A percentile compares a stretch with the other conserved stretches of the same genome.
These are phyloP conservation scores for Hemitrygon akajei DNA, from an alignment of 2,797 vertebrate genomes.

Conservation along the genomic window DNA sequence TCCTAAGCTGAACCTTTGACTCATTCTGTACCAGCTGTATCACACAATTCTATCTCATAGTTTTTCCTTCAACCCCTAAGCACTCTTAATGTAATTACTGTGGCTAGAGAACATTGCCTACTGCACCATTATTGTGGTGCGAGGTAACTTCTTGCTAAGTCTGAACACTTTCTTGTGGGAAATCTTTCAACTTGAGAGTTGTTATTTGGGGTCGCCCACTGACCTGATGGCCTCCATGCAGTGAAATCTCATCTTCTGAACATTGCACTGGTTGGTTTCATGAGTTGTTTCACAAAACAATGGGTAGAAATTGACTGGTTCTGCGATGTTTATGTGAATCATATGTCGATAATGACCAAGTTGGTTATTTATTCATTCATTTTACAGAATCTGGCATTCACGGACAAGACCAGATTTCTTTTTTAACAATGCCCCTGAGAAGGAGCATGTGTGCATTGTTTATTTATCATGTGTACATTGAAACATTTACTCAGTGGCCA, in stretches of 20 bases:
- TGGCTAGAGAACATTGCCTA: neutral
- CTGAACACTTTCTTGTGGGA: slow-evolving; percentile 5
- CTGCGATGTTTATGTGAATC: neutral
- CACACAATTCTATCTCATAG: neutral
- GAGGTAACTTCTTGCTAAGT: neutral
- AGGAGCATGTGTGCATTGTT: too few species aligned
- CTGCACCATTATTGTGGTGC: slow-evolving; percentile 22
- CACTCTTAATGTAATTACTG: neutral
- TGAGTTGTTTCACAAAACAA: neutral
- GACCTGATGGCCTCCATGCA: neutral
- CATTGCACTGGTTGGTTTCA: neutral
- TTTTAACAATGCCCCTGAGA: too few species aligned
- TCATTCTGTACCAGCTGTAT: neutral
- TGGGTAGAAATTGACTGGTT: neutral
- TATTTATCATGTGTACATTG: too few species aligned
- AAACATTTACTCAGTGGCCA: too few species aligned
- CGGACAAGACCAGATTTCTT: too few species aligned
- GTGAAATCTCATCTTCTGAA: neutral
- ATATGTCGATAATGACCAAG: too few species aligned
- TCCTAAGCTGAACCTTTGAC: neutral
- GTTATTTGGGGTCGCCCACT: neutral
- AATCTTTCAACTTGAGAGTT: neutral
- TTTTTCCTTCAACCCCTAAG: neutral
- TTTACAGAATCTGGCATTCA: too few species aligned
- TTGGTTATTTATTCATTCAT: too few species aligned